A percentile compares a stretch with the other conserved stretches of the same genome.
Evolutionary conservation across 2,888 invertebrate species (phyloP).

Genomic region (Lasius fuliginosus): DNA sequence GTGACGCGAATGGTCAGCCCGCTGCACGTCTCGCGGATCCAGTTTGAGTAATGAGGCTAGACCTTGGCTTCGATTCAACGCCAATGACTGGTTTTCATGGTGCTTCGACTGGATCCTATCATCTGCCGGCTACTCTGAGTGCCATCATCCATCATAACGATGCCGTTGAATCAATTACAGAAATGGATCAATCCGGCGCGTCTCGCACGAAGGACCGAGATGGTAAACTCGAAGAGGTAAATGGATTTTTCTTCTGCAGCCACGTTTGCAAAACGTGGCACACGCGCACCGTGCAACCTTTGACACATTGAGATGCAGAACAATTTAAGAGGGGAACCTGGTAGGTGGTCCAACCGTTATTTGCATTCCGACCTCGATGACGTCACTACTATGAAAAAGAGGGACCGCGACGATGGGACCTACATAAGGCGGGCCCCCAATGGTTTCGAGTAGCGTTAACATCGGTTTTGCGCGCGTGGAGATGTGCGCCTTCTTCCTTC

Average conservation of each 20-base stretch:
- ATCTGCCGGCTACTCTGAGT: slow-evolving; percentile 44
- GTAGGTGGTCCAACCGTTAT: slow-evolving; percentile 71
- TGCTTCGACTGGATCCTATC: slow-evolving; percentile 73
- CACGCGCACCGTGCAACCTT: slow-evolving; percentile 51
- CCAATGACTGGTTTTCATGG: slow-evolving; percentile 77
- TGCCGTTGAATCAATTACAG: slow-evolving; percentile 7
- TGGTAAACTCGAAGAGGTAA: not conserved
- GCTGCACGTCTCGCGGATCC: slow-evolving; percentile 63
- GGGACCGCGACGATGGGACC: slow-evolving; percentile 30
- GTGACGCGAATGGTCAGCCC: slow-evolving; percentile 34
- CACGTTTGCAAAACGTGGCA: slow-evolving; percentile 19
- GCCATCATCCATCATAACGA: slow-evolving; percentile 19
- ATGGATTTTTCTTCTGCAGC: not conserved
- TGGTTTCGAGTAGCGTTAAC: slow-evolving; percentile 34
- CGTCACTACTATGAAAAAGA: slow-evolving; percentile 52
- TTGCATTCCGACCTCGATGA: slow-evolving; percentile 64
- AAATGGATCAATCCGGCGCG: slow-evolving; percentile 14
- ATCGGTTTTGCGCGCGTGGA: slow-evolving; percentile 21
- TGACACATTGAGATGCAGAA: slow-evolving; percentile 46
- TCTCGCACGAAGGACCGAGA: not conserved
- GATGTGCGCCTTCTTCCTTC: slow-evolving; percentile 54
- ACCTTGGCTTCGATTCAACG: slow-evolving; percentile 76
- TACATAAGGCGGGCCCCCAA: slow-evolving; percentile 9
- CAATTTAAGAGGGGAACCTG: slow-evolving; percentile 26
- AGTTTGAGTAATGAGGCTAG: slow-evolving; percentile 77